These are phyloP conservation scores for Deilephila porcellus DNA, from an alignment of 2,888 invertebrate species.

Conservation along the genomic window DNA sequence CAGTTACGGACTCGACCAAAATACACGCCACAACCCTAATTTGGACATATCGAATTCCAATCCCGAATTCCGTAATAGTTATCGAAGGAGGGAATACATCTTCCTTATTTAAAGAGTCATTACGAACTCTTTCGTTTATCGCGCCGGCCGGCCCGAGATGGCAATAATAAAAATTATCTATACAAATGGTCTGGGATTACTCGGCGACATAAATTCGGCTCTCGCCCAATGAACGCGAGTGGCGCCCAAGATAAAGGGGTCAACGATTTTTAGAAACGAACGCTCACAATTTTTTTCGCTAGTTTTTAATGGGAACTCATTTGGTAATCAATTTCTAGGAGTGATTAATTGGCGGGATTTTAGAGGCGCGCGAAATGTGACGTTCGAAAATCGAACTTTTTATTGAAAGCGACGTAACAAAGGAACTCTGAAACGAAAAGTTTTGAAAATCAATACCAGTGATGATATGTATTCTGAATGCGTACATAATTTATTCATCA, in stretches of 20 bases:
- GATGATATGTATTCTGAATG: too few relatives aligned
- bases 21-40: slow-evolving; percentile 58
- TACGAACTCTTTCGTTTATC: slow-evolving; percentile 82
- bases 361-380: not conserved
- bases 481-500: not conserved
- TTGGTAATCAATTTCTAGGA: slow-evolving; percentile 5
- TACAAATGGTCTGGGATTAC: slow-evolving; percentile 84
- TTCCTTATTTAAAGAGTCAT: slow-evolving; percentile 84
- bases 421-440: not conserved
- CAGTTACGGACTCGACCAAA: not conserved
- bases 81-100: slow-evolving; percentile 82
- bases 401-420: not conserved
- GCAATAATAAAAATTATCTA: slow-evolving; percentile 86
- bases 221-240: slow-evolving; percentile 79
- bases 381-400: slow-evolving; percentile 9
- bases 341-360: slow-evolving; percentile 10
- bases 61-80: slow-evolving; percentile 71
- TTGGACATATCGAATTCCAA: slow-evolving; percentile 53
- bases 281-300: slow-evolving; percentile 62
- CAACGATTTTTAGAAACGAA: slow-evolving; percentile 77
- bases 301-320: slow-evolving; percentile 43
- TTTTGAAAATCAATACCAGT: too few relatives aligned
- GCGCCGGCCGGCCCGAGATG: slow-evolving; percentile 80
- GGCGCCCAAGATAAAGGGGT: slow-evolving; percentile 78
- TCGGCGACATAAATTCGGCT: slow-evolving; percentile 83